Conservation (phyloP, 2,888 invertebrate genomes). For the Lamproptera curius region DNA sequence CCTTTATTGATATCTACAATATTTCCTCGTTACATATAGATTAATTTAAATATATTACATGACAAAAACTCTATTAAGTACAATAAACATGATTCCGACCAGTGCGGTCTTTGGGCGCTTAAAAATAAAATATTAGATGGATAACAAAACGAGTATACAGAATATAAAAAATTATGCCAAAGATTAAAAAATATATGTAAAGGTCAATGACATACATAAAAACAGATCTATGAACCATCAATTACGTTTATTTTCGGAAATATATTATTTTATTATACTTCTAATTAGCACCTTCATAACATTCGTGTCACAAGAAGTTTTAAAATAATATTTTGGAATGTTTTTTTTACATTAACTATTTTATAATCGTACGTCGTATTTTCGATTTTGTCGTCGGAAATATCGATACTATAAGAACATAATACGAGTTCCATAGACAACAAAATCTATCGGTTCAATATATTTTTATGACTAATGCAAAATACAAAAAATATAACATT, state of each 20-base stretch:
- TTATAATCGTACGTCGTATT: conserved; percentile 45
- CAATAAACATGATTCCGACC: conserved; percentile 72
- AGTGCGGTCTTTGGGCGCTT: conserved; percentile 55
- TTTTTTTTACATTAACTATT: conserved; percentile 17
- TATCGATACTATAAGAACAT: conserved; percentile 64
- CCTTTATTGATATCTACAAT: conserved; percentile 73
- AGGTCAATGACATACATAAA: conserved; percentile 3
- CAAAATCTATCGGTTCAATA: conserved; percentile 19
- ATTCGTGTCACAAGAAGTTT: conserved; percentile 31
- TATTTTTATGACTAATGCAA: conserved; percentile 4
- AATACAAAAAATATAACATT: conserved; percentile 21
- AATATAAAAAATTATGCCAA: not conserved
- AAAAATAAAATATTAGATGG: conserved; percentile 29
- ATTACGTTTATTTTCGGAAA: not conserved
- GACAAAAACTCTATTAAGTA: conserved; percentile 53
- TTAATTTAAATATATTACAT: conserved; percentile 65
- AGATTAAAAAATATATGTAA: not conserved
- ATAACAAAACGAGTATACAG: conserved; percentile 10
- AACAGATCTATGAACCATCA: not conserved
- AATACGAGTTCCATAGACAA: conserved; percentile 65
- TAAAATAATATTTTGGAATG: conserved; percentile 17
- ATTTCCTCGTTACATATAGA: conserved; percentile 54
- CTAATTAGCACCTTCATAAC: conserved; percentile 51
- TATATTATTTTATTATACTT: conserved; percentile 32
- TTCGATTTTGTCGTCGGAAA: conserved; percentile 49